These are phyloP conservation scores for Yasuhikotakia modesta DNA, from an alignment of 2,797 vertebrate genomes.

Conservation along the genomic window DNA sequence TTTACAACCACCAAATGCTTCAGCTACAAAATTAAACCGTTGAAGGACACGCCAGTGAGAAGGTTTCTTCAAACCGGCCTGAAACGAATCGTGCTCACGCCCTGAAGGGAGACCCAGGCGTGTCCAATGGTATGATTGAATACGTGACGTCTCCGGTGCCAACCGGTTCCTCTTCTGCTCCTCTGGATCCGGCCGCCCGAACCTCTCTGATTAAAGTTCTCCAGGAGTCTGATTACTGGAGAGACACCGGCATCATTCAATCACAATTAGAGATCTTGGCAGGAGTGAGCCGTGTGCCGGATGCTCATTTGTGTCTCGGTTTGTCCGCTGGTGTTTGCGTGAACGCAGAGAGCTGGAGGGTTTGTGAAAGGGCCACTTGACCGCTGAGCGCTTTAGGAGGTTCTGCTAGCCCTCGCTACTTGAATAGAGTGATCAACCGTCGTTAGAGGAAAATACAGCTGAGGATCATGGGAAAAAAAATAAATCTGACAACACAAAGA, in stretches of 20 bases:
- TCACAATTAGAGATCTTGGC: constrained; percentile 53
- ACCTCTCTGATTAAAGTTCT: too few species aligned
- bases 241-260: too few species aligned
- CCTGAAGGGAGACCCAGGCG: too few species aligned
- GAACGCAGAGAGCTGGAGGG: background rate
- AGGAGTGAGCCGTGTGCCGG: constrained; percentile 13
- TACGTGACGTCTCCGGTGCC: too few species aligned
- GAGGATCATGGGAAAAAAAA: background rate
- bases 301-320: background rate
- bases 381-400: background rate
- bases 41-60: too few species aligned
- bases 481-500: background rate
- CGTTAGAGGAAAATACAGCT: constrained; percentile 2
- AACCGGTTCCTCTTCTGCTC: too few species aligned
- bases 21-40: too few species aligned
- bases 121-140: too few species aligned
- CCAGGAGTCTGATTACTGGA: constrained; percentile 46
- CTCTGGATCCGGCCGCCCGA: too few species aligned
- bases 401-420: background rate
- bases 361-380: constrained; percentile 28
- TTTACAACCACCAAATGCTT: background rate
- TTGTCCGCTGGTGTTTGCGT: background rate
- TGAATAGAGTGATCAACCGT: background rate
- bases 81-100: too few species aligned
- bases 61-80: too few species aligned